Conservation (phyloP, 1,140 invertebrate genomes). For the Rhizoglyphus robini region DNA sequence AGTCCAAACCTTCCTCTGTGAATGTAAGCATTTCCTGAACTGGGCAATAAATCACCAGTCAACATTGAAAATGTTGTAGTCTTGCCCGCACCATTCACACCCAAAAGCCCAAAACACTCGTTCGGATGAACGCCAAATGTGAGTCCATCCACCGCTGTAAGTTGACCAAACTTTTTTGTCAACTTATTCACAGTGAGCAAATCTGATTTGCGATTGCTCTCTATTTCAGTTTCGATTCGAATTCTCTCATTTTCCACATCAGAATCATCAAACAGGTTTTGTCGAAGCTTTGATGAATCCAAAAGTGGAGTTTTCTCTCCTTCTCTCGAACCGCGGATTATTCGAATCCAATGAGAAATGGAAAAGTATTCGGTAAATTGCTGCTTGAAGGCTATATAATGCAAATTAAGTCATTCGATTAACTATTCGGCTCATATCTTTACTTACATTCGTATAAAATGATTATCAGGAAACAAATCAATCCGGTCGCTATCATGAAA, state of each 20-base stretch:
- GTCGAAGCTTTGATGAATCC: neutral
- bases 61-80: conserved; percentile 34
- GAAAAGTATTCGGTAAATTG: neutral
- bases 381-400: neutral
- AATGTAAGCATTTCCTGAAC: conserved; percentile 30
- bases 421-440: too few relatives aligned
- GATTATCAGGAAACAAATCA: neutral
- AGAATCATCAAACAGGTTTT: neutral
- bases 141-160: conserved; percentile 41
- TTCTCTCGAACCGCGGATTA: neutral
- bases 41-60: conserved; percentile 31
- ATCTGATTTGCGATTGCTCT: conserved; percentile 28
- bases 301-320: neutral
- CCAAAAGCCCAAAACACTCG: conserved; percentile 32
- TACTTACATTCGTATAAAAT: neutral
- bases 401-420: too few relatives aligned
- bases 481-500: neutral
- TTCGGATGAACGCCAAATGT: conserved; percentile 45
- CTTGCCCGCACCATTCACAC: conserved; percentile 35
- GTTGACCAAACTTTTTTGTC: neutral
- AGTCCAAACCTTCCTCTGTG: conserved; percentile 20
- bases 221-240: conserved; percentile 32
- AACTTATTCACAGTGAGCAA: conserved; percentile 3
- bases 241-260: conserved; percentile 36
- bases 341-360: neutral